phyloP scores from a whole-genome alignment of 2,888 invertebrate genomes.

The Tenthredo distinguenda region DNA sequence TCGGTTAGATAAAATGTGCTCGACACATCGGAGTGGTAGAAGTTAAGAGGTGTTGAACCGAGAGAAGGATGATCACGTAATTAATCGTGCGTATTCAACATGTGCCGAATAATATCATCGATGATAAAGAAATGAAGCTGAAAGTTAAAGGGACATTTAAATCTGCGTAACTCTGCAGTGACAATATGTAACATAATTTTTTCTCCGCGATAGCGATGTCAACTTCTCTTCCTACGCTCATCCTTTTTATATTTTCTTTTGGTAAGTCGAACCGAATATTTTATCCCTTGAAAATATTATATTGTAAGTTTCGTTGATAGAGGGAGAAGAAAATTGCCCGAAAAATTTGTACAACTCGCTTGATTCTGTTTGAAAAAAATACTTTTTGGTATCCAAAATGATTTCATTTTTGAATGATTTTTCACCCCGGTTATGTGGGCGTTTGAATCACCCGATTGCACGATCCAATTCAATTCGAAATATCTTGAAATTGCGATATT shows the following conservation, averaged over 20 bases:
- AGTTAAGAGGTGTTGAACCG: background rate
- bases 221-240: constrained; percentile 71
- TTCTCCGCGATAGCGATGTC: constrained; percentile 72
- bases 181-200: constrained; percentile 69
- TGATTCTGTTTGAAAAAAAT: background rate
- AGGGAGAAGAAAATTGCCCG: background rate
- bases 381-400: background rate
- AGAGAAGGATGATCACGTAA: background rate
- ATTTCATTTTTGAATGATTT: background rate
- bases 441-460: background rate
- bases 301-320: background rate
- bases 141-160: constrained; percentile 53
- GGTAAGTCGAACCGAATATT: constrained; percentile 65
- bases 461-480: background rate
- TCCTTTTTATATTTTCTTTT: constrained; percentile 75
- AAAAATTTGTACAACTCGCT: background rate
- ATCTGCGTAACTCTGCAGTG: constrained; percentile 67
- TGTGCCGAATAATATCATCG: constrained; percentile 9
- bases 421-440: too few relatives aligned
- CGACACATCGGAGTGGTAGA: background rate
- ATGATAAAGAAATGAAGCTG: background rate
- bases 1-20: background rate
- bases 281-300: background rate
- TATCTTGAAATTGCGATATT: background rate
- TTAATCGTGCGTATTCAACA: background rate